phyloP scores from a whole-genome alignment of 2,888 invertebrate genomes.

The Eristalis intricaria region DNA sequence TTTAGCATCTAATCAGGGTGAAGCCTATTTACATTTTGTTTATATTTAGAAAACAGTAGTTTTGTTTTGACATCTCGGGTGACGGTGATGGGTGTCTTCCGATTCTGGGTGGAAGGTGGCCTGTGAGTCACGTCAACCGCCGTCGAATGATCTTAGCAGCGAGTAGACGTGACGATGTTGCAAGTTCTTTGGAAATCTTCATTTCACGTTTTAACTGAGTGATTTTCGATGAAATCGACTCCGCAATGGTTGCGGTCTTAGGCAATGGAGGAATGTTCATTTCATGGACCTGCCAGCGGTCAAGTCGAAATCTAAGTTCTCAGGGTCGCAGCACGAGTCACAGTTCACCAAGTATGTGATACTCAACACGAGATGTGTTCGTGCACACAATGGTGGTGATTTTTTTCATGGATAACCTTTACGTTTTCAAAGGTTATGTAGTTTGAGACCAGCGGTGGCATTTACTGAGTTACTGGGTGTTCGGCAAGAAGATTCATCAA shows the following conservation, averaged over 20 bases:
- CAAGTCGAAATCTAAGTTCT: too few species aligned
- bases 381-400: not conserved
- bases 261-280: too few species aligned
- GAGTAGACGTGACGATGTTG: not conserved
- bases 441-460: not conserved
- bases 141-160: not conserved
- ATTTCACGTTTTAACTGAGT: not conserved
- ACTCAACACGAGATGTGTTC: not conserved
- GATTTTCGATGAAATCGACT: not conserved
- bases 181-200: not conserved
- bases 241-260: too few species aligned
- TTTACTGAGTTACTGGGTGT: not conserved
- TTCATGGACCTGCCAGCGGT: too few species aligned
- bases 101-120: not conserved
- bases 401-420: not conserved
- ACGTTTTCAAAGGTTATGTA: not conserved
- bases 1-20: not conserved
- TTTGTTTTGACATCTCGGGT: not conserved
- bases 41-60: not conserved
- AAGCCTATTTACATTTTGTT: slow-evolving; percentile 4
- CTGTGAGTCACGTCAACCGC: too few species aligned
- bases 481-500: too few species aligned
- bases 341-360: not conserved
- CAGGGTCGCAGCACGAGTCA: not conserved
- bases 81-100: not conserved